Evolutionary conservation across 2,113 vertebrate species (phyloP), one percentile per base, ranked within the genome.

Genomic region (Catharus bicknelli): DNA sequence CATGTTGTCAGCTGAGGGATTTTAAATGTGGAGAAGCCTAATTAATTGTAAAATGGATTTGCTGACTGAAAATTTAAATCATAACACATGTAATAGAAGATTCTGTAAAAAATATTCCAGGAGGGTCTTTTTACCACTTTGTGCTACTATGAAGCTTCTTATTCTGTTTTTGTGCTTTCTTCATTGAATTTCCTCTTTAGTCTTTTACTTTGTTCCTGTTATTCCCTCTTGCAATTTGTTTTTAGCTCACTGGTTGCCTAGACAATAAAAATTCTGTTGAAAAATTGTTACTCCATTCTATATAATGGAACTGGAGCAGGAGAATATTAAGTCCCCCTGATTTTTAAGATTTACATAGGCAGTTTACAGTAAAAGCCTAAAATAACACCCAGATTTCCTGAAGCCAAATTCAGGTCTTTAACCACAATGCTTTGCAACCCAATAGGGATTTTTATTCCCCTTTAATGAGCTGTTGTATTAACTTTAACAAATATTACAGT

Each of bases 401-500:
- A 87, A 90, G 59, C n/a, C 29, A 80, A 20, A 79, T 85, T 86
- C 20, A 48, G 19, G 13, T 58, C 76, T 90, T 91, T 93, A 93
- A 83, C 58, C 38, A 83, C 67, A 90, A 61, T 38, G 29, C 19
- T 91, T 90, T 91, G 47, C 26, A 88, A 43, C 15, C 14, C 73
- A 58, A 74, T 70, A 59, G 80, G 59, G 26, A 80, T 58, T 91
- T 91, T 94, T 69, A 73, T 77, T 82, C 10, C 1, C 70, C 50
- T 85, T 95, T 94, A 93, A 91, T 81, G 64, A 83, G 63, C 27
- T 70, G 15, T 42, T 85, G 23, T 68, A 86, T 86, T 86, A 93
- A 82, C 14, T 51, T 91, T 63, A 90, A 47, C 85, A 95, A 94
- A 85, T 69, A 85, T 73, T 73, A 45, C 22, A 32, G 29, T 88